Evolutionary conservation across 2,797 vertebrate genomes (phyloP).

Genomic region (Lepus oiostolus): DNA sequence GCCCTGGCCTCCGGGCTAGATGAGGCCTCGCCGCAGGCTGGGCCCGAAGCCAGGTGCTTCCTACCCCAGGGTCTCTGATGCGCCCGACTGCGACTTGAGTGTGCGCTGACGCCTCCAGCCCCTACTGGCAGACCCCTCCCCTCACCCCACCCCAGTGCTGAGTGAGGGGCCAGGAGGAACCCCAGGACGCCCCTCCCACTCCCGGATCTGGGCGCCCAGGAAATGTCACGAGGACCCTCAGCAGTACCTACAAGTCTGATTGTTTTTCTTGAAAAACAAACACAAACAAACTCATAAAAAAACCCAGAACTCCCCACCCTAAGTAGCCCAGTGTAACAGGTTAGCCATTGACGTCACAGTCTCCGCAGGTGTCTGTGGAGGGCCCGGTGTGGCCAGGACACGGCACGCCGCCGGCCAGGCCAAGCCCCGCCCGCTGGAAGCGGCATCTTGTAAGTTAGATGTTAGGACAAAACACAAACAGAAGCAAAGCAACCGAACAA

Average conservation of each 20-base stretch:
- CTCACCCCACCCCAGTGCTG: no score
- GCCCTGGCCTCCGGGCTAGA: no score
- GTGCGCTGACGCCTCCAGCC: no score
- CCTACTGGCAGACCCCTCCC: no score
- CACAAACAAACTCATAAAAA: not conserved
- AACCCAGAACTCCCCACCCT: not conserved
- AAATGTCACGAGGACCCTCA: not conserved
- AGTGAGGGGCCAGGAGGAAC: not conserved
- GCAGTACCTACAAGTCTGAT: constrained; percentile 10
- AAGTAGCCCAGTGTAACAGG: constrained; percentile 53
- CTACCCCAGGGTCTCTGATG: no score
- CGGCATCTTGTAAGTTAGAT: not conserved
- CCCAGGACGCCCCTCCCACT: not conserved
- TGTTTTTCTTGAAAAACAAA: constrained; percentile 71
- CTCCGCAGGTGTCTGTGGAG: not conserved
- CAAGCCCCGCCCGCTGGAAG: not conserved
- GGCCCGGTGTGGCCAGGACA: not conserved
- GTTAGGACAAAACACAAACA: not conserved
- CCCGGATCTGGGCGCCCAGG: not conserved
- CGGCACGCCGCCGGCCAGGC: not conserved
- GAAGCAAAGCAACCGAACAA: not conserved
- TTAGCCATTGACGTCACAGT: constrained; percentile 19
- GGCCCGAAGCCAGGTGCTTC: no score
- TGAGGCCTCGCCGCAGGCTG: no score
- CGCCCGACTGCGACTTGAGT: no score